Evolutionary conservation across 30 jellyfish, hydroid and myxozoan species (phyloP).

Genomic region (Aurelia sp.): DNA sequence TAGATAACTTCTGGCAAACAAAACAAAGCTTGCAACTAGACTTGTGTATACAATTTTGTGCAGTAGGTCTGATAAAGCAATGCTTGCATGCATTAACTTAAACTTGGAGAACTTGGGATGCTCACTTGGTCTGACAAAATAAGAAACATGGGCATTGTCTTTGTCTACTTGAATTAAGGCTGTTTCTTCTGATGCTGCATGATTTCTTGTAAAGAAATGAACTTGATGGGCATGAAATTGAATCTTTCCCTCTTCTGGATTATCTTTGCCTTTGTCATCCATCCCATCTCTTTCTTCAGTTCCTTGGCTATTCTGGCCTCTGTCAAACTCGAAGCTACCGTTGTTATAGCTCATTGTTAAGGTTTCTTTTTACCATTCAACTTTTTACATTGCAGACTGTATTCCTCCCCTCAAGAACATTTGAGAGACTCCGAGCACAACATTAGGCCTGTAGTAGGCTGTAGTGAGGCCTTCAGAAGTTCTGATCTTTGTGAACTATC

Average conservation of each 20-base stretch:
- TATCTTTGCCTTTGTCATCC: not conserved
- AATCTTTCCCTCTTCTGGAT: not conserved
- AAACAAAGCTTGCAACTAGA: constrained; percentile 70
- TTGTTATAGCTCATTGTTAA: too few species aligned
- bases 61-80: constrained; percentile 75
- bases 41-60: constrained; percentile 79
- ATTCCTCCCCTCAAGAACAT: too few species aligned
- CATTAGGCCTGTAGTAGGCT: too few species aligned
- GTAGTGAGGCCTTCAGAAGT: too few species aligned
- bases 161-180: not conserved
- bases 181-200: constrained; percentile 6
- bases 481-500: too few species aligned
- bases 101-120: not conserved
- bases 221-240: constrained; percentile 7
- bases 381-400: too few species aligned
- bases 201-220: constrained; percentile 25
- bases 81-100: constrained; percentile 30
- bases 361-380: too few species aligned
- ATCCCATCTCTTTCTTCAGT: not conserved
- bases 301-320: too few species aligned
- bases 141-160: not conserved
- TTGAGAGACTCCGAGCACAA: too few species aligned
- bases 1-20: constrained; percentile 53
- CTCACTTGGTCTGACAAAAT: constrained; percentile 14
- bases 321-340: too few species aligned